Evolutionary conservation across 2,888 invertebrate genomes (phyloP).

Genomic region (Merodon equestris): DNA sequence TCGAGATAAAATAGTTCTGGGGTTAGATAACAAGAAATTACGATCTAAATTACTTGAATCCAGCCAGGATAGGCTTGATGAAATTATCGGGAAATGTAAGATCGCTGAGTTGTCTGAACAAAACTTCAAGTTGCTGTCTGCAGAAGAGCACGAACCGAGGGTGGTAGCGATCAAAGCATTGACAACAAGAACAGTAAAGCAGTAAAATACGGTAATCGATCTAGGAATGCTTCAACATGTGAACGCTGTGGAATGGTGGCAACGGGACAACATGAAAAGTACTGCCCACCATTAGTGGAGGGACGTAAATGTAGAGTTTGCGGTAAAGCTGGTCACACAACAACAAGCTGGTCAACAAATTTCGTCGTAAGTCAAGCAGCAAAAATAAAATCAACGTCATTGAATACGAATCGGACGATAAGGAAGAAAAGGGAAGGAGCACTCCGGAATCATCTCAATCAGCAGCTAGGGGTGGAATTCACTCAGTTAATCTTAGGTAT

Average conservation of each 20-base stretch:
- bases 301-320: conserved; percentile 29
- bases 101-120: conserved; percentile 31
- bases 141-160: conserved; percentile 21
- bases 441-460: conserved; percentile 2
- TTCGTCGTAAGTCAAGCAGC: conserved; percentile 4
- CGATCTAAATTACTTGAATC: conserved; percentile 35
- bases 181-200: conserved; percentile 21
- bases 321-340: conserved; percentile 24
- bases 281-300: conserved; percentile 26
- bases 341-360: conserved; percentile 33
- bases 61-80: conserved; percentile 26
- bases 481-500: conserved; percentile 28
- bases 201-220: conserved; percentile 11
- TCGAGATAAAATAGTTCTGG: conserved; percentile 32
- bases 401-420: conserved; percentile 16
- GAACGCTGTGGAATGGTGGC: conserved; percentile 34
- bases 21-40: conserved; percentile 34
- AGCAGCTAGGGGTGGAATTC: conserved; percentile 5
- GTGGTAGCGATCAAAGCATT: conserved; percentile 25
- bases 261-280: conserved; percentile 33
- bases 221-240: conserved; percentile 3
- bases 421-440: background rate
- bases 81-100: conserved; percentile 36
- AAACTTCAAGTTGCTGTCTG: conserved; percentile 26
- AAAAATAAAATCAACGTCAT: conserved; percentile 19